Conservation (phyloP, 2,113 vertebrate species). For the Pongo pygmaeus region DNA sequence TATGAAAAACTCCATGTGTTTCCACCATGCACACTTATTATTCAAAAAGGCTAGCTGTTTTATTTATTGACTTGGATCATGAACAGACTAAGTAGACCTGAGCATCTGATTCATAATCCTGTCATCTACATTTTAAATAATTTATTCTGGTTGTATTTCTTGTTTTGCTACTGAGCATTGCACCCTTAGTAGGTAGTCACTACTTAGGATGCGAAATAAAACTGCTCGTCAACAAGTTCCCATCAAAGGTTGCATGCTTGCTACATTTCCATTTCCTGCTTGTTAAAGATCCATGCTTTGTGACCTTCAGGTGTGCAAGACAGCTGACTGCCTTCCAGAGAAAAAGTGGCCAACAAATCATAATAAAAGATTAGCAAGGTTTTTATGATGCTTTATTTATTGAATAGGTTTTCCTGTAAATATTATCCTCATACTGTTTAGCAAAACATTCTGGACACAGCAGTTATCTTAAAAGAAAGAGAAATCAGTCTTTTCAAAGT, state of each 20-base stretch:
- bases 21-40: neutral
- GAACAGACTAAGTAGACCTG: slow-evolving; percentile 31
- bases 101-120: slow-evolving; percentile 56
- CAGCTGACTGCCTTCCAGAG: neutral
- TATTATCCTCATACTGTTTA: neutral
- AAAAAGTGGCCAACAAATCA: neutral
- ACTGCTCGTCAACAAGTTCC: neutral
- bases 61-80: slow-evolving; percentile 30
- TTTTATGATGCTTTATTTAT: neutral
- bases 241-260: neutral
- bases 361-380: neutral
- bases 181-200: neutral
- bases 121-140: slow-evolving; percentile 53
- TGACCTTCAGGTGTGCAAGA: neutral
- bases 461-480: neutral
- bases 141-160: slow-evolving; percentile 55
- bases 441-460: neutral
- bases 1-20: neutral
- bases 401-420: neutral
- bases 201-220: slow-evolving; percentile 43
- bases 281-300: neutral
- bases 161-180: slow-evolving; percentile 20
- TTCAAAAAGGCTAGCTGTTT: slow-evolving; percentile 42
- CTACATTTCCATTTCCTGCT: neutral
- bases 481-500: neutral